Base-by-base conservation (phyloP, 2,888 invertebrate genomes). In the Taphrorychus bicolor region DNA sequence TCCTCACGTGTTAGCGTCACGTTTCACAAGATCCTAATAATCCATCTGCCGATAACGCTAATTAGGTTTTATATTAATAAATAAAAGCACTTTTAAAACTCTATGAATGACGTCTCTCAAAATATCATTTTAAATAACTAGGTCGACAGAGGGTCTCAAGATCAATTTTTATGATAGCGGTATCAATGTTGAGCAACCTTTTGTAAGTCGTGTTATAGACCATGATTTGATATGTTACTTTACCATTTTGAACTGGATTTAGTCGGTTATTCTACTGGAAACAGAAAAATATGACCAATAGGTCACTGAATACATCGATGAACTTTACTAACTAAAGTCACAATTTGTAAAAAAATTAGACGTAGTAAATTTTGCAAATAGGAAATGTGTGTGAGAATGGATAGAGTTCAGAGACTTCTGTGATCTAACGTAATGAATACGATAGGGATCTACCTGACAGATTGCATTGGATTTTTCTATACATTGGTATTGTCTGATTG, bases 1-100 rank as follows among this genome's bases (percentile, higher is more conserved):
- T 54, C 5, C 54, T 65, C 65, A 54, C 65, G 65, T 59, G 65
- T 49, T 45, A 45, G 19, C 23, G 45, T 18, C 65, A 65, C 65
- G 65, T 65, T 65, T 65, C 32, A n/a, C 32, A 32, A 19, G 49
- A 18, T 45, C 52, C 59, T 48, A 53, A 41, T 65, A 40, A 18
- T 60, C 48, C 19, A 59, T 54, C 52, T 14, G 58, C 52, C 41
- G 64, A 64, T 64, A 58, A 58, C 21, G 14, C 0, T 51, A 51
- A 51, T 51, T 21, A 57, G 57, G 16, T 62, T 32, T 9, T 11
- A 32, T 32, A 32, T 32, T 32, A 32, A 32, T 32, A 32, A 32
- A 32, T 32, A 32, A 32, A 32, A 9, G 32, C 32, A 11, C 3
- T 32, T 32, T 32, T 9, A 32, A 3, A 3, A 32, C 11, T 32